Percentiles rank a stretch among this genome's conserved stretches.
Evolutionary conservation across 2,113 vertebrate species (phyloP).

Genomic region (Mastomys natalensis): DNA sequence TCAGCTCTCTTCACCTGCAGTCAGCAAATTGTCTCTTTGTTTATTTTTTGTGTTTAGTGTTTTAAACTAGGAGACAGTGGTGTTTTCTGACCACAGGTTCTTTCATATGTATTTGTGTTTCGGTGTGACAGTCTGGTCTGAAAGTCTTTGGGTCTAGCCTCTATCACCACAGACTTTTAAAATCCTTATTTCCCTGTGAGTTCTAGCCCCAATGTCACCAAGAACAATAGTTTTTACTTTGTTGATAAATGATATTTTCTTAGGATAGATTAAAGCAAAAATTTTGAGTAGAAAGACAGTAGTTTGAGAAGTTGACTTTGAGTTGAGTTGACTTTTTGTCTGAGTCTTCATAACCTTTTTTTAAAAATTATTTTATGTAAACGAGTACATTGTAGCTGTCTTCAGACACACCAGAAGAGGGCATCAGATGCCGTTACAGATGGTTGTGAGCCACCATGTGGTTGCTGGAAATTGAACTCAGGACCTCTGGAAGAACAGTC

Average conservation of each 20-base stretch:
- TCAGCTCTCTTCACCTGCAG: not conserved
- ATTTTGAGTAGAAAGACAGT: not conserved
- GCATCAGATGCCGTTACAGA: no score
- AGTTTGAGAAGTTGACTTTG: not conserved
- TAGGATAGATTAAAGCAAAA: no score
- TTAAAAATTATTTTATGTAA: no score
- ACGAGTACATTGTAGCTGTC: no score
- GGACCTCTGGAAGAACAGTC: no score
- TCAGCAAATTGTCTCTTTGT: not conserved
- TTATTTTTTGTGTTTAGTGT: not conserved
- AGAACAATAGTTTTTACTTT: accelerated
- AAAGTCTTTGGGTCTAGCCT: not conserved
- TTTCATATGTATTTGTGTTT: not conserved
- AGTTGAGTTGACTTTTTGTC: not conserved
- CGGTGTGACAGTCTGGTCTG: accelerated
- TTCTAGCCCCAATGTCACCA: not conserved
- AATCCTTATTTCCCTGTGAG: not conserved
- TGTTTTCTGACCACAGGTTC: not conserved
- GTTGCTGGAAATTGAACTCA: no score
- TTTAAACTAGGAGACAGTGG: accelerated
- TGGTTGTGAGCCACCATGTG: no score
- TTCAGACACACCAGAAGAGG: no score
- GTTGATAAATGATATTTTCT: not conserved
- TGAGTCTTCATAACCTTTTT: not conserved
- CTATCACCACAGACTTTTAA: accelerated